phyloP scores from a whole-genome alignment of 1,140 invertebrate genomes.

The Lepidurus packardi region DNA sequence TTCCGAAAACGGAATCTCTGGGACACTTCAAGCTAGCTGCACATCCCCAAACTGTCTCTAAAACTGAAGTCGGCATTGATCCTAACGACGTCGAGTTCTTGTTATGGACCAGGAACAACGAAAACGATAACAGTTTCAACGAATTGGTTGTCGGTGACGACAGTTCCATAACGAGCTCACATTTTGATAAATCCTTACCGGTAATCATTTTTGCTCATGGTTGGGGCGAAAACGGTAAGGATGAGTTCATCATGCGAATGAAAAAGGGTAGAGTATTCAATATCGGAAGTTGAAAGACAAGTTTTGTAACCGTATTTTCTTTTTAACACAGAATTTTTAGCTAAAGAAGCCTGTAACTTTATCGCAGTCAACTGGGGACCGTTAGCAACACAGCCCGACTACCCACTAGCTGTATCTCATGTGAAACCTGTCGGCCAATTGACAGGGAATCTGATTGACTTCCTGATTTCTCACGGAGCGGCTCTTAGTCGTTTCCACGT shows the following conservation, averaged over 20 bases:
- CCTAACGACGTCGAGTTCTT: slow-evolving; percentile 1
- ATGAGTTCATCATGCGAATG: slow-evolving; percentile 7
- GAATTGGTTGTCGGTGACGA: background rate
- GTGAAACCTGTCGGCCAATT: slow-evolving; percentile 29
- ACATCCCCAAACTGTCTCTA: background rate
- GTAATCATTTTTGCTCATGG: slow-evolving; percentile 33
- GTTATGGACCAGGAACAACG: background rate
- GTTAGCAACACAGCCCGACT: slow-evolving; percentile 23
- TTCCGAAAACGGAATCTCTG: background rate
- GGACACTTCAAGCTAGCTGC: background rate
- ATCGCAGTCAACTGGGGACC: slow-evolving; percentile 33
- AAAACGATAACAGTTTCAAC: background rate
- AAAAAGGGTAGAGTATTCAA: slow-evolving; percentile 28
- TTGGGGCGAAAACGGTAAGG: slow-evolving; percentile 19
- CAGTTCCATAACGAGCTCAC: slow-evolving; percentile 1
- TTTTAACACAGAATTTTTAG: slow-evolving; percentile 44
- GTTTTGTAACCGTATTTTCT: background rate
- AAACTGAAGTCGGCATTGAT: background rate
- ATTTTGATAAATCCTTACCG: slow-evolving; percentile 9
- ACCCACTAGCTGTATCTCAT: slow-evolving; percentile 2
- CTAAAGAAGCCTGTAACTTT: slow-evolving; percentile 46
- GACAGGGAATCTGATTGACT: slow-evolving; percentile 35
- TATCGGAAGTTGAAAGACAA: background rate
- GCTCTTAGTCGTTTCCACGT: slow-evolving; percentile 41
- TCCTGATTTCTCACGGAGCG: slow-evolving; percentile 35